These are phyloP conservation scores for Macrosiphum euphorbiae DNA, from an alignment of 2,888 invertebrate species.

Conservation along the genomic window DNA sequence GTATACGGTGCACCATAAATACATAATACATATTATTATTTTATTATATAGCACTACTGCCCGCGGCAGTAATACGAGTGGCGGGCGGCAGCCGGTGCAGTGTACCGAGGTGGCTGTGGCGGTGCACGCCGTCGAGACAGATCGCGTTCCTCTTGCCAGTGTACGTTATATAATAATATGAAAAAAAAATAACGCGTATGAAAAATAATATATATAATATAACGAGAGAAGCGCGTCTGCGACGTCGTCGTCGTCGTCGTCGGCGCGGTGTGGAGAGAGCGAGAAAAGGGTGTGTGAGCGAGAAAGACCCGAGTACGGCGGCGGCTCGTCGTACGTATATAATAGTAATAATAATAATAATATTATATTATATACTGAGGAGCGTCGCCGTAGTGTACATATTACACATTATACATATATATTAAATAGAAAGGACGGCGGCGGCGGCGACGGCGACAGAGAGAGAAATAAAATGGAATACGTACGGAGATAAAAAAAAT, in stretches of 20 bases:
- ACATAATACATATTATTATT: background rate
- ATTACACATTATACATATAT: background rate
- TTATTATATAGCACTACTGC: background rate
- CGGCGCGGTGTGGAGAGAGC: background rate
- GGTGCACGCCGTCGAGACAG: background rate
- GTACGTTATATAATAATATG: background rate
- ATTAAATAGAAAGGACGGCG: background rate
- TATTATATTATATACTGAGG: constrained; percentile 23
- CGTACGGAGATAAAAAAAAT: background rate
- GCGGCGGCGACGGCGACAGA: background rate
- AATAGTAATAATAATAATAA: constrained; percentile 16
- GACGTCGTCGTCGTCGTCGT: background rate
- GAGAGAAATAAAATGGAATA: constrained; percentile 26
- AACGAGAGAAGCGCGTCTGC: constrained; percentile 17
- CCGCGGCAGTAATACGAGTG: background rate
- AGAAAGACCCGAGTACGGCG: background rate
- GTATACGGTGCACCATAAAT: background rate
- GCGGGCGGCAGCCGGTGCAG: background rate
- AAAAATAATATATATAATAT: background rate
- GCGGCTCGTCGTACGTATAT: background rate
- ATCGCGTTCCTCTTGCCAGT: background rate
- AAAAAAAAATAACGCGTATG: background rate
- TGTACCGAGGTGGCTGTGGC: background rate
- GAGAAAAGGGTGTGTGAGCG: background rate
- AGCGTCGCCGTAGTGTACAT: background rate